Percentiles rank a stretch among this genome's conserved stretches.
phyloP scores from a whole-genome alignment of 2,797 vertebrate genomes.

The Gymnothorax reevesii region DNA sequence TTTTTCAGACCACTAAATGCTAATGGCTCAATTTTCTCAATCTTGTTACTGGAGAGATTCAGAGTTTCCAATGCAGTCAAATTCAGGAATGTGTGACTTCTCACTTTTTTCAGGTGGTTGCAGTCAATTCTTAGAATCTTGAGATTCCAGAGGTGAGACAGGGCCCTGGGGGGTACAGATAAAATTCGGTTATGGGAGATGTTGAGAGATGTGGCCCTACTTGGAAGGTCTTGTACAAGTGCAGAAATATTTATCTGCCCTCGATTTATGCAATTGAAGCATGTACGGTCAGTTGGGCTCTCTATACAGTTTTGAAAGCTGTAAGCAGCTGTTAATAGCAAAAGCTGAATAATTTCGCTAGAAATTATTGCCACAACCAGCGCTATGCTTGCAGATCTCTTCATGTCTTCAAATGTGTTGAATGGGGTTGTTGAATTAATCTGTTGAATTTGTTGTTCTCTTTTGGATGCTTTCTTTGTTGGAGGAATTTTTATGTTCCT shows the following conservation, averaged over 20 bases:
- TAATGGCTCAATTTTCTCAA: constrained; percentile 49
- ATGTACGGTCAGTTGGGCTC: constrained; percentile 38
- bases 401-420: constrained; percentile 55
- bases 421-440: not conserved
- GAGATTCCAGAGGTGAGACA: constrained; percentile 62
- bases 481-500: not conserved
- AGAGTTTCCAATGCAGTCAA: constrained; percentile 61
- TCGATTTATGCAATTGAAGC: constrained; percentile 63
- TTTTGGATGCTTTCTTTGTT: not conserved
- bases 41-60: constrained; percentile 67
- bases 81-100: constrained; percentile 58
- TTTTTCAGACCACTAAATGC: constrained; percentile 66
- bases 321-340: constrained; percentile 61
- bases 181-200: constrained; percentile 51
- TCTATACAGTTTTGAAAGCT: constrained; percentile 74
- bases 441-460: not conserved
- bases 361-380: constrained; percentile 43
- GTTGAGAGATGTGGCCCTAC: constrained; percentile 61
- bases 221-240: constrained; percentile 62
- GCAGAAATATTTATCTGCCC: constrained; percentile 42
- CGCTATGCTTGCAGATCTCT: constrained; percentile 23
- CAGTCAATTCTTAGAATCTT: constrained; percentile 54
- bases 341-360: constrained; percentile 44
- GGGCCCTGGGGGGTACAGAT: constrained; percentile 53
- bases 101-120: constrained; percentile 50